Conservation (phyloP, 1,140 invertebrate genomes). For the Akabosia matsudoensis region DNA sequence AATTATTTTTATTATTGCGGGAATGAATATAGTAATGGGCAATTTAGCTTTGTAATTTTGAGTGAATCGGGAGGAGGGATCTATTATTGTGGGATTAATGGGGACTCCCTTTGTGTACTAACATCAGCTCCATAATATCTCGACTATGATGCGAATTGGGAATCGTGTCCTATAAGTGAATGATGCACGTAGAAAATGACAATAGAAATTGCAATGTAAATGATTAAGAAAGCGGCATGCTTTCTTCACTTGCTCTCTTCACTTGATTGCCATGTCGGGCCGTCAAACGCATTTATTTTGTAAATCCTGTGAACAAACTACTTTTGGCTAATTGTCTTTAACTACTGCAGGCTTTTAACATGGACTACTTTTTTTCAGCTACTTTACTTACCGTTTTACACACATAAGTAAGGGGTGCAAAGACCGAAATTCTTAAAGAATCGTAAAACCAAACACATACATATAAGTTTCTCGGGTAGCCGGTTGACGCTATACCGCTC, state of each 20-base stretch:
- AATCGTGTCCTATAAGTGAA: background rate
- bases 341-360: too few species aligned
- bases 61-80: constrained; percentile 3
- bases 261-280: too few species aligned
- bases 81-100: background rate
- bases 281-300: too few species aligned
- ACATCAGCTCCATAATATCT: background rate
- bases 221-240: background rate
- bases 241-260: too few species aligned
- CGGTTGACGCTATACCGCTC: background rate
- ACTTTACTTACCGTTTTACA: too few species aligned
- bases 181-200: background rate
- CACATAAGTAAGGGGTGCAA: too few species aligned
- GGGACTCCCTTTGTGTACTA: background rate
- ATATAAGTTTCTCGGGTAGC: too few species aligned
- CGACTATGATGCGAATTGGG: background rate
- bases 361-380: too few species aligned
- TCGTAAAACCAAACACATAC: too few species aligned
- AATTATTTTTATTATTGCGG: background rate
- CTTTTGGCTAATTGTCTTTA: too few species aligned
- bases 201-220: background rate
- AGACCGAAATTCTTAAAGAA: too few species aligned
- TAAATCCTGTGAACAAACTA: too few species aligned
- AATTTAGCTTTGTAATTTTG: background rate
- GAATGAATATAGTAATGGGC: background rate